Evolutionary conservation across 2,113 vertebrate species (phyloP).

Genomic region (Nesogale talazaci): DNA sequence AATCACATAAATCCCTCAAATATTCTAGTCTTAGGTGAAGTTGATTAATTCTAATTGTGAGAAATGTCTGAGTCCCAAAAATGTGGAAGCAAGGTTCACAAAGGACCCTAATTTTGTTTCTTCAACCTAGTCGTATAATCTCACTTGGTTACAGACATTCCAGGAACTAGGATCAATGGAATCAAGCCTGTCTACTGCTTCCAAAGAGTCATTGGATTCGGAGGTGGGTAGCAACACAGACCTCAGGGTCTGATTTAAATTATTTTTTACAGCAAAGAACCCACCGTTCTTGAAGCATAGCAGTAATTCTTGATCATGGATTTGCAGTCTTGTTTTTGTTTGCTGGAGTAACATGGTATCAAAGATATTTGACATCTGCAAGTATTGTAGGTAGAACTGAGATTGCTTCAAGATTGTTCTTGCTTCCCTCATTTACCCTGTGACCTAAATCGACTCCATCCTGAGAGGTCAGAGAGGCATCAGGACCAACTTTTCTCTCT

Average conservation of each 20-base stretch:
- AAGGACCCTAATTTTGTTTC: neutral
- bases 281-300: neutral
- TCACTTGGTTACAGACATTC: neutral
- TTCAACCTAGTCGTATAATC: neutral
- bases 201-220: neutral
- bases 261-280: neutral
- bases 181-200: neutral
- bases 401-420: constrained; percentile 16
- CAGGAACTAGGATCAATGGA: neutral
- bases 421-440: neutral
- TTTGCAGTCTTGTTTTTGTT: neutral
- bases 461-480: constrained; percentile 35
- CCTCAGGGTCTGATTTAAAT: constrained; percentile 12
- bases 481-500: neutral
- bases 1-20: neutral
- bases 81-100: neutral
- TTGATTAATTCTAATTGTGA: neutral
- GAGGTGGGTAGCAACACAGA: neutral
- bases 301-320: neutral
- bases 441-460: constrained; percentile 20
- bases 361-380: constrained; percentile 22
- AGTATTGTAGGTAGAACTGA: constrained; percentile 5
- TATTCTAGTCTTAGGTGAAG: neutral
- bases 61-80: neutral
- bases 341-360: constrained; percentile 33